Evolutionary conservation across 64 coral and sea anemone genomes (phyloP).

Genomic region (Hydrozoanthus tunicans): DNA sequence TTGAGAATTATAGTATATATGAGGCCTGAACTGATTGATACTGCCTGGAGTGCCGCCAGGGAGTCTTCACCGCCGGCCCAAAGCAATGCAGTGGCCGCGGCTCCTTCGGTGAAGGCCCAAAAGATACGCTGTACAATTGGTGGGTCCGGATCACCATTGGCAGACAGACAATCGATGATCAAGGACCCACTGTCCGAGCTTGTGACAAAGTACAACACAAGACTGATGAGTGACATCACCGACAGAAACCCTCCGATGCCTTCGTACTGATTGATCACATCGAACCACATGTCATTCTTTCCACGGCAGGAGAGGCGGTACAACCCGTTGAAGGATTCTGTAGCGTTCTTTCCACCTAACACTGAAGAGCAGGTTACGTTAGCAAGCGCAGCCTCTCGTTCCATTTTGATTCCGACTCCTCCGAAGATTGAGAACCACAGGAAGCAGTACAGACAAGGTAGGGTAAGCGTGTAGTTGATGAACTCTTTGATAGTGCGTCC

Average conservation of each 20-base stretch:
- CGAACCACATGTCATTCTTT: slow-evolving; percentile 16
- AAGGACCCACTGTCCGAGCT: not conserved
- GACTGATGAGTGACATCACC: not conserved
- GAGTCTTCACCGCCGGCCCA: not conserved
- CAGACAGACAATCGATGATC: not conserved
- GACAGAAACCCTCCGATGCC: not conserved
- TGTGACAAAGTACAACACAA: slow-evolving; percentile 2
- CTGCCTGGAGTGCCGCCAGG: not conserved
- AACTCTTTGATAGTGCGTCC: slow-evolving; percentile 4
- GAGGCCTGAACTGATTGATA: not conserved
- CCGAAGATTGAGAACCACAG: slow-evolving; percentile 10
- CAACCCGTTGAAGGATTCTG: not conserved
- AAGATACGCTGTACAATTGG: not conserved
- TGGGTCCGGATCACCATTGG: not conserved
- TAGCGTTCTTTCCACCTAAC: not conserved
- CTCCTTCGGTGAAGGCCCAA: not conserved
- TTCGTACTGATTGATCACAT: not conserved
- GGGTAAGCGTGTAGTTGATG: slow-evolving; percentile 20
- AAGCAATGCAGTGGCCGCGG: not conserved
- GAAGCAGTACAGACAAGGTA: not conserved
- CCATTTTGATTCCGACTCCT: not conserved
- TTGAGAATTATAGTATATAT: not conserved
- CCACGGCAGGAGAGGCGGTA: slow-evolving; percentile 5
- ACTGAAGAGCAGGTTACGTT: not conserved
- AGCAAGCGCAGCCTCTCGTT: not conserved